Base-by-base conservation (phyloP, 1,140 invertebrate genomes). In the Nasonia giraulti region DNA sequence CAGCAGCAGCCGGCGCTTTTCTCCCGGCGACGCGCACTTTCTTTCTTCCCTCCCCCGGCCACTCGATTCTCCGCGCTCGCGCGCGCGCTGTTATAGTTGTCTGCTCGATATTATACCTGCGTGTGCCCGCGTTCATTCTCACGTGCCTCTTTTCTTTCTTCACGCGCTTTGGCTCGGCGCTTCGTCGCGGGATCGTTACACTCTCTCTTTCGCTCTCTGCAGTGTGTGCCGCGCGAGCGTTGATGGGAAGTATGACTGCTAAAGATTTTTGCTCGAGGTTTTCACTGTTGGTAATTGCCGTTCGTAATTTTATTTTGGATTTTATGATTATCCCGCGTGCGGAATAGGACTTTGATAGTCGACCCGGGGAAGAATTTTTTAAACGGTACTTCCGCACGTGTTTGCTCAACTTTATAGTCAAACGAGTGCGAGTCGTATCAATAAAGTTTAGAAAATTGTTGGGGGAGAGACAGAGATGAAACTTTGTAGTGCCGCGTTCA, bases 201-300 rank as follows among this genome's bases (percentile, higher is more conserved):
- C 80, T 83, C 74, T 68, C 82, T 77, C 78, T 80, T 80, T 80
- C 62, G 44, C 37, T 76, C 6, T 40, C 6, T 44, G 40, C 40
- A 7, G 6, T 44, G 1, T 44, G 10, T 44, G 10, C 40, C 7
- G 12, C 1, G 27, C 27, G 27, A 4, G 68, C 23, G 68, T 23
- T 20, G 23, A 37, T 37, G 33, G 5, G 33, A 12, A n/a, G 62
- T 66, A 44, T 44, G 10, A 0, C 40, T 7, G 8, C 37, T 40
- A 1, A 44, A 44, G 40, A 44, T 44, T 44, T 44, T 44, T 0
- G 40, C 40, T 44, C 6, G 10, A 44, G 40, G 40, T 44, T 44
- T 44, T 37, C 4, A 44, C 40, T 44, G 8, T 44, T 44, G 7
- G 40, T 7, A 44, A 44, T 44, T 44, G 10, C 10, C 8, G 8